Conservation (phyloP, 1,140 invertebrate species). For the Cydia amplana region DNA sequence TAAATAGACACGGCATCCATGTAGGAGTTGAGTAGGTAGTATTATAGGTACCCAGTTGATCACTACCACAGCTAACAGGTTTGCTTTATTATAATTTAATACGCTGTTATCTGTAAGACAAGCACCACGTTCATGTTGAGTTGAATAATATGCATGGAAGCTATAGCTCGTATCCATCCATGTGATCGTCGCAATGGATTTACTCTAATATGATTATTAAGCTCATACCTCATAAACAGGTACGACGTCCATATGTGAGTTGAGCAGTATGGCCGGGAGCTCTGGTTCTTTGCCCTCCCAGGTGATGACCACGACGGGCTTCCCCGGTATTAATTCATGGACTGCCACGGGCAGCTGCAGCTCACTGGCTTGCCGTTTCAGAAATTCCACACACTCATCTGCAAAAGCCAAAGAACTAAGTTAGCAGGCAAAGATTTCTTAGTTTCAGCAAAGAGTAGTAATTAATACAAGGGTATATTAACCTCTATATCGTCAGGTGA, state of each 20-base stretch:
- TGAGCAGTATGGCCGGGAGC: conserved; percentile 87
- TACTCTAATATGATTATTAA: too few relatives aligned
- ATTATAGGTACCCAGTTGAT: too few relatives aligned
- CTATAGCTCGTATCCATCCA: too few relatives aligned
- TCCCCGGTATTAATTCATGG: conserved; percentile 80
- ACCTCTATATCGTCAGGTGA: too few relatives aligned
- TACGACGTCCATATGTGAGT: conserved; percentile 97
- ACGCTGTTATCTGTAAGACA: too few relatives aligned
- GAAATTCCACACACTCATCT: conserved; percentile 81
- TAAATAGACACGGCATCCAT: neutral
- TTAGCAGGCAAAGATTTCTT: too few relatives aligned
- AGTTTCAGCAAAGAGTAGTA: neutral
- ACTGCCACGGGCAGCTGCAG: conserved; percentile 82
- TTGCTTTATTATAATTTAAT: too few relatives aligned
- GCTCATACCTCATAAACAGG: conserved; percentile 87
- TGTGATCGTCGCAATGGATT: too few relatives aligned
- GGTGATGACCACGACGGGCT: conserved; percentile 90
- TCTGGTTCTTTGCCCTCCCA: conserved; percentile 86
- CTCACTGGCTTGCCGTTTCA: conserved; percentile 83
- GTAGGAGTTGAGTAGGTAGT: too few relatives aligned
- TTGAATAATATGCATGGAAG: too few relatives aligned
- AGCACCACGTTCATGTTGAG: too few relatives aligned
- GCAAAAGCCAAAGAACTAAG: neutral
- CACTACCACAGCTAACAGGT: too few relatives aligned
- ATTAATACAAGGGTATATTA: conserved; percentile 10